phyloP scores from a whole-genome alignment of 2,113 vertebrate genomes.

The Chionomys nivalis region DNA sequence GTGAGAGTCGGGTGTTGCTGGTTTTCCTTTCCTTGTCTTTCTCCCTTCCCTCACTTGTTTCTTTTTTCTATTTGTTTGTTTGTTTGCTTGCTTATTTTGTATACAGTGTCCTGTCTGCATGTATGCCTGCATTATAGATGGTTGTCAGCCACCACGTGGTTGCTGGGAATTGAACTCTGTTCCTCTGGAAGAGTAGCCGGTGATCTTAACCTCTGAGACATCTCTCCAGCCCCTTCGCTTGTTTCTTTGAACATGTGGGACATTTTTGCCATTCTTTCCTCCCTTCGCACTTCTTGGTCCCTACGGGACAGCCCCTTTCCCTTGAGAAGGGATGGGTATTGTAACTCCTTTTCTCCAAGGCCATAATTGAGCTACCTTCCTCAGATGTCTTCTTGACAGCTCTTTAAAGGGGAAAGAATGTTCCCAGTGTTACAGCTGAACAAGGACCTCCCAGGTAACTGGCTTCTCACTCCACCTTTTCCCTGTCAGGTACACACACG shows the following conservation, averaged over 20 bases:
- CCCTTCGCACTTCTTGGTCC: constrained; percentile 53
- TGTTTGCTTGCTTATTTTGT: neutral
- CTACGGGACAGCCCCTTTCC: constrained; percentile 52
- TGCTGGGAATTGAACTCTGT: neutral
- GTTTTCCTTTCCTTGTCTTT: neutral
- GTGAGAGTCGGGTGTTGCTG: neutral
- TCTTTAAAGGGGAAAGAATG: constrained; percentile 45
- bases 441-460: constrained; percentile 60
- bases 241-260: constrained; percentile 25
- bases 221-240: constrained; percentile 7
- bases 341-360: constrained; percentile 51
- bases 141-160: neutral
- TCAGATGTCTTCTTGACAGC: constrained; percentile 60
- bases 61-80: neutral
- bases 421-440: neutral
- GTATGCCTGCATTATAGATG: neutral
- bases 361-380: constrained; percentile 44
- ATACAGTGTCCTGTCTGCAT: neutral
- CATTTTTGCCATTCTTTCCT: constrained; percentile 48
- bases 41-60: constrained; percentile 15
- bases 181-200: neutral
- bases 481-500: neutral
- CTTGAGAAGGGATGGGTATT: constrained; percentile 54
- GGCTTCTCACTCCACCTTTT: neutral
- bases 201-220: neutral